A percentile compares a stretch with the other conserved stretches of the same genome.
These are phyloP conservation scores for Acanthacorydalis orientalis DNA, from an alignment of 2,888 invertebrate species.

Conservation along the genomic window DNA sequence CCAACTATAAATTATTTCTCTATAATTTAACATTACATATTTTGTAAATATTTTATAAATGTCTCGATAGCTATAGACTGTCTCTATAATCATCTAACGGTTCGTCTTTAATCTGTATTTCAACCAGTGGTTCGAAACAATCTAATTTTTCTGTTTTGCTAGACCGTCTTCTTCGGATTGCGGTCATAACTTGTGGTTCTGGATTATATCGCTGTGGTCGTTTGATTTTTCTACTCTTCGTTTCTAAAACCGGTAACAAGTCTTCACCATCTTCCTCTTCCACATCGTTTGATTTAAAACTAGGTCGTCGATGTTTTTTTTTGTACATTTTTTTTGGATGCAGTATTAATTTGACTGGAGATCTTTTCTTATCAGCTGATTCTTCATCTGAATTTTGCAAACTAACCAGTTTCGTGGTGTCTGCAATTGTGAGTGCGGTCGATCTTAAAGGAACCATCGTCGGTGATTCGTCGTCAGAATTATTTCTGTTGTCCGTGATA, in stretches of 20 bases:
- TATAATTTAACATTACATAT: too few relatives aligned
- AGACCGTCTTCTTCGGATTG: not conserved
- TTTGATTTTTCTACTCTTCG: slow-evolving; percentile 2
- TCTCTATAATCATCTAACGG: not conserved
- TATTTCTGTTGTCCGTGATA: slow-evolving; percentile 1
- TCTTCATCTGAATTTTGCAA: not conserved
- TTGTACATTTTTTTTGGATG: not conserved
- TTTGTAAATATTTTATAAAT: too few relatives aligned
- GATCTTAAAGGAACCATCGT: not conserved
- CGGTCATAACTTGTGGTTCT: not conserved
- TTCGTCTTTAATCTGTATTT: slow-evolving; percentile 1
- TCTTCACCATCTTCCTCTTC: not conserved
- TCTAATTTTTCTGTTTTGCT: not conserved
- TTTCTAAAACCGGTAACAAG: not conserved
- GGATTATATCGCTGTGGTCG: not conserved
- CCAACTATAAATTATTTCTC: too few relatives aligned
- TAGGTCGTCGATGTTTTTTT: not conserved
- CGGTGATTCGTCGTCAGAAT: slow-evolving; percentile 1
- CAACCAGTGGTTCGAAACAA: not conserved
- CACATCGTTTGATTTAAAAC: not conserved
- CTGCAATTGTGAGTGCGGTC: not conserved
- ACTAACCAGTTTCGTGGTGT: not conserved
- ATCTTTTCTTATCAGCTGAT: not conserved
- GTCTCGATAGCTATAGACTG: too few relatives aligned
- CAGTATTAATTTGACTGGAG: not conserved